Evolutionary conservation across 2,888 invertebrate species (phyloP).

Genomic region (Trichacis sp.): DNA sequence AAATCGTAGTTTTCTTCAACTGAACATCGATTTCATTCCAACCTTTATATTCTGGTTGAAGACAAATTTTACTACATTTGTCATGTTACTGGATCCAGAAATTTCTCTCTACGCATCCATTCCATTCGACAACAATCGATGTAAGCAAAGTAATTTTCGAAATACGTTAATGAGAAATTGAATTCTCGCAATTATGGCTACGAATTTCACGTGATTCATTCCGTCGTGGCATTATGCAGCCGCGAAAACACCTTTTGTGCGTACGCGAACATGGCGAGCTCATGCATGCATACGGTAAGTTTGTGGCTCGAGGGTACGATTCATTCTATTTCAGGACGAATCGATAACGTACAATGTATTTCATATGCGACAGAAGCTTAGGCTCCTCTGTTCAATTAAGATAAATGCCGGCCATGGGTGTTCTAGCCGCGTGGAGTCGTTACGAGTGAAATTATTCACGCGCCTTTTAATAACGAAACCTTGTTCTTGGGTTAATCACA

Average conservation of each 20-base stretch:
- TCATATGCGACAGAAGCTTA: conserved; percentile 38
- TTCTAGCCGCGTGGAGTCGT: conserved; percentile 23
- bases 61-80: too few relatives aligned
- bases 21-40: too few relatives aligned
- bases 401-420: conserved; percentile 34
- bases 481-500: background rate
- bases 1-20: too few relatives aligned
- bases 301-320: conserved; percentile 26
- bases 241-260: conserved; percentile 18
- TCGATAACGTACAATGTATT: conserved; percentile 36
- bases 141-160: too few relatives aligned
- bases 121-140: too few relatives aligned
- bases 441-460: conserved; percentile 21
- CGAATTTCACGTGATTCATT: conserved; percentile 23
- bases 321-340: conserved; percentile 30
- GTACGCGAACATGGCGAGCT: conserved; percentile 9
- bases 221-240: conserved; percentile 17
- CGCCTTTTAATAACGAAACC: conserved; percentile 1
- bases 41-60: too few relatives aligned
- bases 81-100: too few relatives aligned
- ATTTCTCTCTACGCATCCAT: too few relatives aligned
- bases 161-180: too few relatives aligned
- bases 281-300: conserved; percentile 29
- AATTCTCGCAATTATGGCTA: conserved; percentile 21
- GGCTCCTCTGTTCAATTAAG: conserved; percentile 37